These are phyloP conservation scores for Porites divaricata DNA, from an alignment of 92 coral and sea anemone species.

Conservation along the genomic window DNA sequence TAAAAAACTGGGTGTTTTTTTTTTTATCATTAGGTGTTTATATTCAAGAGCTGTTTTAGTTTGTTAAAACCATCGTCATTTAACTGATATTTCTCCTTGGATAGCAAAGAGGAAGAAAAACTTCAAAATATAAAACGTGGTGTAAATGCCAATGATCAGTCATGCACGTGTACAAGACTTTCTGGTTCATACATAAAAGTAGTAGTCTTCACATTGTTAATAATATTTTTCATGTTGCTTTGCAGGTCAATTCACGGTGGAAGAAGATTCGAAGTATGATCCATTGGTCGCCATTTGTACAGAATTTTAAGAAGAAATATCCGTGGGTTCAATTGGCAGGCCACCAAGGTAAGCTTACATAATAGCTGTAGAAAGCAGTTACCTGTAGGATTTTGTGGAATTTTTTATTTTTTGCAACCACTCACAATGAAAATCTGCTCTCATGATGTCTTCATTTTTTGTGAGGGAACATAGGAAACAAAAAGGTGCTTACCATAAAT, in stretches of 20 bases:
- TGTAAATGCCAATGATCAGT: too few species aligned
- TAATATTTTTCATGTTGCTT: background rate
- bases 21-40: background rate
- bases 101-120: background rate
- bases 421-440: too few species aligned
- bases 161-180: too few species aligned
- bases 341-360: slow-evolving; percentile 81
- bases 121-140: too few species aligned
- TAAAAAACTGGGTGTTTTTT: background rate
- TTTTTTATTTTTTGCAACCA: too few species aligned
- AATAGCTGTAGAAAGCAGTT: too few species aligned
- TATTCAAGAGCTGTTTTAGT: background rate
- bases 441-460: too few species aligned
- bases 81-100: background rate
- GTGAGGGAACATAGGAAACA: too few species aligned
- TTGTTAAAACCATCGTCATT: background rate
- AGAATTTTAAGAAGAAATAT: slow-evolving; percentile 94
- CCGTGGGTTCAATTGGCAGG: slow-evolving; percentile 99
- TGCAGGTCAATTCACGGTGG: slow-evolving; percentile 76
- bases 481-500: too few species aligned
- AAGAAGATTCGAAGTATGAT: slow-evolving; percentile 92
- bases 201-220: too few species aligned
- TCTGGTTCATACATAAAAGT: too few species aligned
- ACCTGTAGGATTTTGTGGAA: too few species aligned
- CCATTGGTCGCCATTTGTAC: slow-evolving; percentile 97